Evolutionary conservation across 2,113 vertebrate genomes (phyloP).

Genomic region (Megaceryle torquata): DNA sequence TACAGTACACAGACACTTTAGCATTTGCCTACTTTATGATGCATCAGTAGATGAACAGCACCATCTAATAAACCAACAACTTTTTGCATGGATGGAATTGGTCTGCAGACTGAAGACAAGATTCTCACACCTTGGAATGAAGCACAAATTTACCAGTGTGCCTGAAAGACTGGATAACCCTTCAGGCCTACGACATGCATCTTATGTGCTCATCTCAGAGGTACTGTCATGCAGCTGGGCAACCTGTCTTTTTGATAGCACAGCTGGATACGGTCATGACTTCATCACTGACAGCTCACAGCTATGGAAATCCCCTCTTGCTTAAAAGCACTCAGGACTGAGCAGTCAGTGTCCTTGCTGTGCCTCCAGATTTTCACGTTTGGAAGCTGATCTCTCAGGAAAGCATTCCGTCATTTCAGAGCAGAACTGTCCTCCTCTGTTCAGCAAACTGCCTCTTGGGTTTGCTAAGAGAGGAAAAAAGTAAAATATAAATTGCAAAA

Average conservation of each 20-base stretch:
- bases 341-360: not conserved
- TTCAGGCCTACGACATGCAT: not conserved
- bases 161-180: not conserved
- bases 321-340: not conserved
- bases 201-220: not conserved
- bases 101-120: not conserved
- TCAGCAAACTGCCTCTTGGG: not conserved
- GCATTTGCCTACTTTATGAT: not conserved
- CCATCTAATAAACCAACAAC: not conserved
- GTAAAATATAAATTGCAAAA: not conserved
- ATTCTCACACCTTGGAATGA: not conserved
- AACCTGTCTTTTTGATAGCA: not conserved
- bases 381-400: slow-evolving; percentile 19
- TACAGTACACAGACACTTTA: not conserved
- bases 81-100: not conserved
- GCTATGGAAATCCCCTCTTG: not conserved
- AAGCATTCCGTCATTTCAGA: not conserved
- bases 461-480: not conserved
- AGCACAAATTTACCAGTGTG: not conserved
- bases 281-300: not conserved
- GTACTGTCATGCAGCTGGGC: not conserved
- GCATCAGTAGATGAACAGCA: not conserved
- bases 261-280: slow-evolving; percentile 7
- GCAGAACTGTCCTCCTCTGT: not conserved
- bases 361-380: not conserved